These are phyloP conservation scores for Hylomyscus alleni DNA, from an alignment of 2,797 vertebrate species.

Conservation along the genomic window DNA sequence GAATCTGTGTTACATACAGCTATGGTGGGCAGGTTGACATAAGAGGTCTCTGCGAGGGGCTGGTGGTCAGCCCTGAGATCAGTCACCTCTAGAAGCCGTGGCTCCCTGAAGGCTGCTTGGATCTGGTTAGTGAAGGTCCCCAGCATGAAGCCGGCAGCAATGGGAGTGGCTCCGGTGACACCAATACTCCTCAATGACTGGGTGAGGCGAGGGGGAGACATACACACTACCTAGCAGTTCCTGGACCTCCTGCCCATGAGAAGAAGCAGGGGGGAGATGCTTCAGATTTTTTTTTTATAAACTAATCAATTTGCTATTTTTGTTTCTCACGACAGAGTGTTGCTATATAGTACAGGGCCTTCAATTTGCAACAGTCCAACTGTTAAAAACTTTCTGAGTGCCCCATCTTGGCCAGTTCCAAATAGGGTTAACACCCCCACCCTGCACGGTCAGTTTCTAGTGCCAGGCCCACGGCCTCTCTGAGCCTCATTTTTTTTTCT, in stretches of 20 bases:
- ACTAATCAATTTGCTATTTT: not conserved
- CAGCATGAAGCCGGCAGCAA: not conserved
- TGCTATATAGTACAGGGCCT: not conserved
- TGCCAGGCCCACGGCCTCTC: not conserved
- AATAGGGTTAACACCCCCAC: not conserved
- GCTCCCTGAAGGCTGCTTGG: not conserved
- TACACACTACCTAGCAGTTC: not conserved
- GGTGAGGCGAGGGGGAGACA: too few species aligned
- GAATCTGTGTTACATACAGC: not conserved
- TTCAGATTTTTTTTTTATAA: not conserved
- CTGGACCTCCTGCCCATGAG: not conserved
- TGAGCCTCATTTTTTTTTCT: not conserved
- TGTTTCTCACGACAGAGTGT: not conserved
- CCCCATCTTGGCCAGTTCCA: not conserved
- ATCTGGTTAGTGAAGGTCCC: not conserved
- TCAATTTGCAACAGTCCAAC: too few species aligned
- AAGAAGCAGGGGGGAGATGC: not conserved
- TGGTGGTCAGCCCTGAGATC: not conserved
- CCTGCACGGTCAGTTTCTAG: not conserved
- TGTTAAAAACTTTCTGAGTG: not conserved
- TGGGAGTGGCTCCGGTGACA: not conserved
- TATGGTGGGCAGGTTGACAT: not conserved
- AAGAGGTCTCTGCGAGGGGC: not conserved
- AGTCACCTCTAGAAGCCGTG: not conserved
- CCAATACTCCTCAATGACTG: not conserved